These are phyloP conservation scores for Conomelus anceps DNA, from an alignment of 2,888 invertebrate genomes.

Conservation along the genomic window DNA sequence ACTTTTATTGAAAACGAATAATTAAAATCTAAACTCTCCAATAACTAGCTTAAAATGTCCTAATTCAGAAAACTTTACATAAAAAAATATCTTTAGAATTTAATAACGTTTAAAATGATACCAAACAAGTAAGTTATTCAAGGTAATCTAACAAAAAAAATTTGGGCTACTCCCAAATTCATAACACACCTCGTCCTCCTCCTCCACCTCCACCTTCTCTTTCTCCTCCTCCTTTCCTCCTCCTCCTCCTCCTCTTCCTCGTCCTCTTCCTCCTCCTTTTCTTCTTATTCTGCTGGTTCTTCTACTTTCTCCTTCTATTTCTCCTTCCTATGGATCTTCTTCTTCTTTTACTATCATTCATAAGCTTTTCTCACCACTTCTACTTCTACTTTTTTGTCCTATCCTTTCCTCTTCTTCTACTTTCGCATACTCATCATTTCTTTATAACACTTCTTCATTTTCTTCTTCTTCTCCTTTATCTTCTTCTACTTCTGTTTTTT, in stretches of 20 bases:
- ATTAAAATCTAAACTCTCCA: no score
- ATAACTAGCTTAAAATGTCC: no score
- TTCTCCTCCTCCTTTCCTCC: no score
- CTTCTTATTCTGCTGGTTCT: background rate
- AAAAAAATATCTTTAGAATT: no score
- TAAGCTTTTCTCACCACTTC: background rate
- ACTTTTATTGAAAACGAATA: no score
- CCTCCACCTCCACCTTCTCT: no score
- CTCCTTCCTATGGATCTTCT: background rate
- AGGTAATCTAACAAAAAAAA: no score
- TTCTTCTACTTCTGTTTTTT: background rate
- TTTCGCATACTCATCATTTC: background rate
- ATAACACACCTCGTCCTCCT: no score
- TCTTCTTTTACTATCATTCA: background rate
- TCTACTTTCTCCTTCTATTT: background rate
- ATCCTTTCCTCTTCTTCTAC: background rate
- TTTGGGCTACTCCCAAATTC: no score
- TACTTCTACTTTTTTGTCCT: background rate
- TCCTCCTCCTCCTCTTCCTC: background rate
- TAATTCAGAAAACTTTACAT: no score
- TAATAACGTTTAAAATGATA: no score
- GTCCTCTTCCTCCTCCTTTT: background rate
- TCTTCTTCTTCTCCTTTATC: background rate
- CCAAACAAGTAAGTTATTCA: no score
- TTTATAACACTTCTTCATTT: background rate